These are phyloP conservation scores for Hippocampus comes DNA, from an alignment of 2,113 vertebrate species.

Conservation along the genomic window DNA sequence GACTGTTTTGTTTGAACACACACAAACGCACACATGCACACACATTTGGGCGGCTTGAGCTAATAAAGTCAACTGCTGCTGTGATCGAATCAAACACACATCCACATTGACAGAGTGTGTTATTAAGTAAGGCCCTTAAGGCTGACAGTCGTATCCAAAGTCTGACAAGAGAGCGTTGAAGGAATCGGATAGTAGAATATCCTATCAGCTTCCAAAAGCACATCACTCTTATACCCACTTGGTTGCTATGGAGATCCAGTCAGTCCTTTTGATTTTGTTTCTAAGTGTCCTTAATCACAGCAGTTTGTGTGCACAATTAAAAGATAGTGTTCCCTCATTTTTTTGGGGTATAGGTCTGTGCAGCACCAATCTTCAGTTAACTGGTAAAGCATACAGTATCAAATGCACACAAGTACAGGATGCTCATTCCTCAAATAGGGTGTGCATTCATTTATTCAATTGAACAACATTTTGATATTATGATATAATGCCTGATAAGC, in stretches of 20 bases:
- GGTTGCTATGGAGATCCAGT: conserved; percentile 51
- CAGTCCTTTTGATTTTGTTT: not conserved
- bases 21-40: conserved; percentile 1
- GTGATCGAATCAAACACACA: conserved; percentile 25
- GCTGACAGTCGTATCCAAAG: conserved; percentile 32
- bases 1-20: conserved; percentile 9
- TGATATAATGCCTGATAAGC: too few relatives aligned
- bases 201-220: conserved; percentile 39
- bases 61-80: conserved; percentile 2
- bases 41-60: conserved; percentile 7
- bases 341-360: not conserved
- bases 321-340: not conserved
- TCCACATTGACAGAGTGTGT: conserved; percentile 1
- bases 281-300: conserved; percentile 3
- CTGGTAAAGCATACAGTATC: not conserved
- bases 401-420: not conserved
- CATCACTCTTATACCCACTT: conserved; percentile 29
- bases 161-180: conserved; percentile 21
- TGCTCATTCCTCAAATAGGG: not conserved
- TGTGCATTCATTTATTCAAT: not conserved
- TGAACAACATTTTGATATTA: not conserved
- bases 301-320: conserved; percentile 13
- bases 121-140: conserved; percentile 21
- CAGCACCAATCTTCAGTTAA: not conserved
- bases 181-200: conserved; percentile 51